Evolutionary conservation across 2,113 vertebrate species (phyloP).

Genomic region (Tragulus kanchil): DNA sequence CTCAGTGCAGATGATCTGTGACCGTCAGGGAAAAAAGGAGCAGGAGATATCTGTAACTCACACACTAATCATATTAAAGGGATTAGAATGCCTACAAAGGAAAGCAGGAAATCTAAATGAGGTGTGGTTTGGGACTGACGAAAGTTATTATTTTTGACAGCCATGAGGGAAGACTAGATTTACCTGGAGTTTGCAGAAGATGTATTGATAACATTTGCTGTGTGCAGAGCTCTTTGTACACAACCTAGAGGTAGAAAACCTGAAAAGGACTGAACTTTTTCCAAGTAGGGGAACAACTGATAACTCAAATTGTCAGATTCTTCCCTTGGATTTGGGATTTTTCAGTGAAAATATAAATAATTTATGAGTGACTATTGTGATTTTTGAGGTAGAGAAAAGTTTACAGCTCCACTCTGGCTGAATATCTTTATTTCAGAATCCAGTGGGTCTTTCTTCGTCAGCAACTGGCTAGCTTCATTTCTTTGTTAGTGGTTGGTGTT

Average conservation of each 20-base stretch:
- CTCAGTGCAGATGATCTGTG: background rate
- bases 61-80: background rate
- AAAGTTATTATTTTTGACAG: background rate
- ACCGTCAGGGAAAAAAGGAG: background rate
- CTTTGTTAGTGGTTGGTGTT: background rate
- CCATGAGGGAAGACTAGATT: background rate
- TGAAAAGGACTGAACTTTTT: background rate
- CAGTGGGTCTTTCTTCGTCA: background rate
- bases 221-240: background rate
- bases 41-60: background rate
- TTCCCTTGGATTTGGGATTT: background rate
- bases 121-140: background rate
- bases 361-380: background rate
- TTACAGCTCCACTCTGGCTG: background rate
- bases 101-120: background rate
- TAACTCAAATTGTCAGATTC: background rate
- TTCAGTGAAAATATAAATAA: background rate
- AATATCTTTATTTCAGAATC: background rate
- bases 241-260: rapidly evolving
- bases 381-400: background rate
- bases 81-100: background rate
- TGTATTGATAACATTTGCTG: too few relatives aligned
- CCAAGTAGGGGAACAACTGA: too few relatives aligned
- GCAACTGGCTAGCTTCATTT: background rate
- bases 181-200: background rate